Conservation (phyloP, 2,113 vertebrate species). For the Grantiella picta region DNA sequence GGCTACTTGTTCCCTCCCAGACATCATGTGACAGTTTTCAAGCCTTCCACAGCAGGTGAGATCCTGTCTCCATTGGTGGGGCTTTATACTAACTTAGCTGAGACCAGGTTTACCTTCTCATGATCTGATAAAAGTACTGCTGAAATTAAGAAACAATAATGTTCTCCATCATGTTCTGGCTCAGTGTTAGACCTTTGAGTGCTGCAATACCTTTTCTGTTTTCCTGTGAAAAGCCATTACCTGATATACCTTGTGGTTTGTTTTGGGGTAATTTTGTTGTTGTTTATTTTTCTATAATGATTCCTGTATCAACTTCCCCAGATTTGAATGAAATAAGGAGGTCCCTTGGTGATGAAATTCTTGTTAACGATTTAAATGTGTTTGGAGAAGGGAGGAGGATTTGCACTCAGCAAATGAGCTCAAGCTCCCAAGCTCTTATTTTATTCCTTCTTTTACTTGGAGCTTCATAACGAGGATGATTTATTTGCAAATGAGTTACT, state of each 20-base stretch:
- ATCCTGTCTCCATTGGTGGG: not conserved
- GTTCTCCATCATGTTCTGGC: not conserved
- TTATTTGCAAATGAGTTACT: conserved; percentile 49
- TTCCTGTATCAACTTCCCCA: not conserved
- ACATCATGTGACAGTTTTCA: not conserved
- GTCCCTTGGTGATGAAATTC: not conserved
- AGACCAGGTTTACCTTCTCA: not conserved
- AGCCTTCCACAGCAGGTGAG: not conserved
- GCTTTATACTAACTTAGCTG: not conserved
- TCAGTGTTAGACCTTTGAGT: not conserved
- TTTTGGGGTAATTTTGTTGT: not conserved
- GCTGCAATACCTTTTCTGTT: not conserved
- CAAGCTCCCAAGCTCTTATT: not conserved
- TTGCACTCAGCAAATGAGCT: not conserved
- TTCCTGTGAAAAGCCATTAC: not conserved
- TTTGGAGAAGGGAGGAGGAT: not conserved
- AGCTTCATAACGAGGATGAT: not conserved
- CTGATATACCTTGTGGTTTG: not conserved
- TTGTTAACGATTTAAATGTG: not conserved
- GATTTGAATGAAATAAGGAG: not conserved
- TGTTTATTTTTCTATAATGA: not conserved
- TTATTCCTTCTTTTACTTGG: not conserved
- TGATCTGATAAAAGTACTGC: not conserved
- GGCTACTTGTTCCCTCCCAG: not conserved
- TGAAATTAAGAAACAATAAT: not conserved